Percentiles rank a stretch among this genome's conserved stretches.
These are phyloP conservation scores for Cephalopterus ornatus DNA, from an alignment of 2,113 vertebrate genomes.

Conservation along the genomic window DNA sequence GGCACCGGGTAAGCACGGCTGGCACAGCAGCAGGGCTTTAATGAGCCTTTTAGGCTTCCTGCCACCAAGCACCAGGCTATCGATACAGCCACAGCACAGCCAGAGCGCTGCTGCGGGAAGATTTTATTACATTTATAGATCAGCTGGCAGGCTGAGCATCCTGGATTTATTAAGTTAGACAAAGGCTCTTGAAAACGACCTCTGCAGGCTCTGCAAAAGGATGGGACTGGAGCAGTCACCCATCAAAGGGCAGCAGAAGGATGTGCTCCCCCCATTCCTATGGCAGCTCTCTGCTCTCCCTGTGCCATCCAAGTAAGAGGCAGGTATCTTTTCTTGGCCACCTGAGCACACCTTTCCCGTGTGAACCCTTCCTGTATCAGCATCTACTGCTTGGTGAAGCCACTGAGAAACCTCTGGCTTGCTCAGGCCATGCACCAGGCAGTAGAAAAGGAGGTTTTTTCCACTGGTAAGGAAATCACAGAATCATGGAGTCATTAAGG, in stretches of 20 bases:
- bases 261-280: background rate
- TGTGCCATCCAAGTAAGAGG: background rate
- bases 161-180: slow-evolving; percentile 53
- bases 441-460: background rate
- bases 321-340: background rate
- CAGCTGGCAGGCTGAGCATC: slow-evolving; percentile 2
- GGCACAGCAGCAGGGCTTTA: background rate
- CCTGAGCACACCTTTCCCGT: background rate
- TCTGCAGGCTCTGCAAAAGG: background rate
- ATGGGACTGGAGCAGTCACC: background rate
- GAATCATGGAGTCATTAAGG: background rate
- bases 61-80: background rate
- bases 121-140: slow-evolving; percentile 52
- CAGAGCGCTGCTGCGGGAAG: background rate
- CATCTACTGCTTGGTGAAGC: background rate
- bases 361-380: background rate
- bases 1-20: rapidly evolving
- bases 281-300: background rate
- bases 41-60: slow-evolving; percentile 11
- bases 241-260: background rate
- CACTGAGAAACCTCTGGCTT: background rate
- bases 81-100: background rate
- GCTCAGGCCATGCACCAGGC: background rate
- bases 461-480: background rate
- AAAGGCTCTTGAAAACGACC: slow-evolving; percentile 9